These are phyloP conservation scores for Balanococcus diminutus DNA, from an alignment of 2,888 invertebrate species.

Conservation along the genomic window DNA sequence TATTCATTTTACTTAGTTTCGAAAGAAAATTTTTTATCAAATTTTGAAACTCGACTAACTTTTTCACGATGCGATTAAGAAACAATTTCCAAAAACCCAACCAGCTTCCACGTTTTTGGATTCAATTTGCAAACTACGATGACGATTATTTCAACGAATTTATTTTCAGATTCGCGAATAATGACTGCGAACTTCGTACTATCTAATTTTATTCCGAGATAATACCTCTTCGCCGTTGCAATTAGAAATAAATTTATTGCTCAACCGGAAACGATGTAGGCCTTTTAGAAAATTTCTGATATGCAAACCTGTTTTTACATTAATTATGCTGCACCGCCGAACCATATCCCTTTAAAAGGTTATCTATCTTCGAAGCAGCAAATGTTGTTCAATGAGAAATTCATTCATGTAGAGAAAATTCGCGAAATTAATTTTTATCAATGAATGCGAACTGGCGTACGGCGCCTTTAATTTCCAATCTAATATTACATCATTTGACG, in stretches of 20 bases:
- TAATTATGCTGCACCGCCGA: background rate
- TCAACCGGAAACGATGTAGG: background rate
- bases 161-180: background rate
- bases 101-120: no score
- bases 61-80: no score
- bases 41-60: no score
- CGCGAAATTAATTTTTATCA: constrained; percentile 38
- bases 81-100: no score
- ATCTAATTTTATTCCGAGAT: constrained; percentile 1
- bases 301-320: constrained; percentile 1
- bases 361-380: background rate
- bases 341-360: background rate
- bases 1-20: no score
- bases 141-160: background rate
- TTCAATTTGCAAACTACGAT: background rate
- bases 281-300: constrained; percentile 14
- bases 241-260: constrained; percentile 32
- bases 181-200: background rate
- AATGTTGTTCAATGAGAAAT: constrained; percentile 19
- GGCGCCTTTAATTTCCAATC: constrained; percentile 8
- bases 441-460: background rate
- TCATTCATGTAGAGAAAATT: constrained; percentile 22
- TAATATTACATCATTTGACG: background rate
- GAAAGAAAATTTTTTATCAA: no score
- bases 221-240: background rate